Base-by-base conservation (phyloP, 2,888 invertebrate species). In the Mactromeris polynyma region DNA sequence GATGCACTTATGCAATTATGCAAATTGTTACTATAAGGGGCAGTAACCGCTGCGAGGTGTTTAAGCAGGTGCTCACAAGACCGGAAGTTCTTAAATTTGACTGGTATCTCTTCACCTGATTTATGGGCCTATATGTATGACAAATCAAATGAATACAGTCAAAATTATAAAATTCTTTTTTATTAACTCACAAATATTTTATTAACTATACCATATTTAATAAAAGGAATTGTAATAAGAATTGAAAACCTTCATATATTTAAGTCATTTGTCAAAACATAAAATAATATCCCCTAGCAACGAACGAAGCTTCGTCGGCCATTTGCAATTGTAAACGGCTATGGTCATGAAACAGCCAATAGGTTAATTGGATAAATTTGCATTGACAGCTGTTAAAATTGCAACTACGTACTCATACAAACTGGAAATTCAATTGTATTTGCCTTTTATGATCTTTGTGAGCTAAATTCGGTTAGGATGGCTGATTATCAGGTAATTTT, bases 251-350 rank as follows among this genome's bases (percentile, higher is more conserved):
- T 7, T 26, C 6, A 64, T 26, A 64, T 2, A 9, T 26, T 64
- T n/a, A 3, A 26, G 9, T 2, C 2, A n/a, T 64, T n/a, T 64
- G n/a, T n/a, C 26, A 64, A 26, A 73, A 73, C 17, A 7, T 73
- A 19, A 31, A 81, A 86, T 82, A 77, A 73, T 31, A 86, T 81
- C 51, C 80, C 92, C 36, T 90, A 90, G 92, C 92, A 93, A 93
- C 92, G 38, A 88, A 80, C 81, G 90, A 89, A 93, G 89, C 90
- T 85, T 84, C 88, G 85, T 89, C 91, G 84, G 90, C 92, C 92
- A 92, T 91, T 90, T 91, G 84, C 73, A 83, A 81, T 90, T 87
- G 46, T 51, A 84, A 84, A 21, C 36, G 54, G 58, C 84, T 42
- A 36, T 79, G 46, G 46, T 79, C 79, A 42, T 42, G 79, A n/a